Base-by-base conservation (phyloP, 35 echinoderm and acorn worm species). In the Ophioderma brevispina region DNA sequence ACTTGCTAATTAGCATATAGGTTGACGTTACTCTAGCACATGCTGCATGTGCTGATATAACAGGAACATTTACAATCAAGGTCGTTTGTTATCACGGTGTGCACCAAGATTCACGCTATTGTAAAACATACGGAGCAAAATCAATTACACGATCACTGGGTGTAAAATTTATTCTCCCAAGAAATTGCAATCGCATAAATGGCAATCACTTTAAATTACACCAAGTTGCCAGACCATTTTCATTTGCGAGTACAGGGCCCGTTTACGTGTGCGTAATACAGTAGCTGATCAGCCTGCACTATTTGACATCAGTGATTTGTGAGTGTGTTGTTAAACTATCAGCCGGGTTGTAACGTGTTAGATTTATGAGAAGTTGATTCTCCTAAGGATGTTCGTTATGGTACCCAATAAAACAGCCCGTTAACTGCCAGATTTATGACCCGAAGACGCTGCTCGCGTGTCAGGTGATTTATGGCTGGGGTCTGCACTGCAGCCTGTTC, bases 321-420 rank as follows among this genome's bases (percentile, higher is more conserved):
- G 59, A 15, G 59, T 70, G 46, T 70, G 59, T 70, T 70, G 59
- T 70, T 25, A 70, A 70, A 70, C 59, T 70, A 70, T 70, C 59
- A 70, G n/a, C 28, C 17, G n/a, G 59, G 59, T 70, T 70, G 59
- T 8, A 21, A 70, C 23, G 28, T 70, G 28, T 70, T 6, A 70
- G 59, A 70, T 70, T 70, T 70, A 70, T 70, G 59, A 70, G 59
- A 70, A 70, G 59, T 70, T 70, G 59, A 70, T 70, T 13, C 59
- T 70, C 59, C 4, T 70, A 13, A 70, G 59, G 59, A 70, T 70
- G 59, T 70, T 70, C 59, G 59, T 70, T 70, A 70, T 70, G 5
- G 59, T 70, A 30, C 17, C 46, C 59, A 70, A 70, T 70, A 70
- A 70, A 70, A 70, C 59, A 70, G 59, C 10, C 59, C 59, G 59